These are phyloP conservation scores for Ibycter americanus DNA, from an alignment of 2,797 vertebrate species.

Conservation along the genomic window DNA sequence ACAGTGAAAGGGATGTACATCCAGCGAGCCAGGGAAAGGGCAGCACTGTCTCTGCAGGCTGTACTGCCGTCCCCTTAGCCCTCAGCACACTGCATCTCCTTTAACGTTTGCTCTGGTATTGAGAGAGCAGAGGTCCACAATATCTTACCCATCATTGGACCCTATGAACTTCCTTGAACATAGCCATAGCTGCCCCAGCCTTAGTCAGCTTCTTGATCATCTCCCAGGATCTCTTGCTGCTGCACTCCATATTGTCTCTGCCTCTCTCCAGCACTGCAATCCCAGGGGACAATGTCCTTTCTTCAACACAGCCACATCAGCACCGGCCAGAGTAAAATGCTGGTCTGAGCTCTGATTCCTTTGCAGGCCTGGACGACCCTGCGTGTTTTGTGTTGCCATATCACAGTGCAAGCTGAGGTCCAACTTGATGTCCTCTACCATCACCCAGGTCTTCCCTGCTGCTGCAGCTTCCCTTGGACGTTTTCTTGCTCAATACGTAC, in stretches of 20 bases:
- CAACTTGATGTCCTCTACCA: background rate
- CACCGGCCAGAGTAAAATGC: background rate
- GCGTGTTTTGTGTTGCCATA: background rate
- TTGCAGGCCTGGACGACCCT: background rate
- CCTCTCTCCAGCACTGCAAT: background rate
- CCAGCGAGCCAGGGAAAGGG: background rate
- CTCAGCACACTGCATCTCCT: background rate
- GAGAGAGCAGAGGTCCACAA: background rate
- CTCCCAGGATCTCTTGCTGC: background rate
- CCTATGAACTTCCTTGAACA: background rate
- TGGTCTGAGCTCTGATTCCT: background rate
- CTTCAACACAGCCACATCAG: rapidly evolving
- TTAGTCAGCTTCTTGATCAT: slow-evolving; percentile 12
- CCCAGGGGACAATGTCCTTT: background rate
- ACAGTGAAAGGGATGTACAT: background rate
- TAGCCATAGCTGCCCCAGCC: slow-evolving; percentile 31
- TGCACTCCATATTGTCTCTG: background rate
- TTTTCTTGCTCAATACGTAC: background rate
- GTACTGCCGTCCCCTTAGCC: rapidly evolving
- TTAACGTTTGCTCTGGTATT: background rate
- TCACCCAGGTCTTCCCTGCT: background rate
- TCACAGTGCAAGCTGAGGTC: background rate
- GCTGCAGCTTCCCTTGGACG: background rate
- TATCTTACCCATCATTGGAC: background rate
- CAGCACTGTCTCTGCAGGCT: background rate